Evolutionary conservation across 2,888 invertebrate species (phyloP).

Genomic region (Eupithecia pulchellata): DNA sequence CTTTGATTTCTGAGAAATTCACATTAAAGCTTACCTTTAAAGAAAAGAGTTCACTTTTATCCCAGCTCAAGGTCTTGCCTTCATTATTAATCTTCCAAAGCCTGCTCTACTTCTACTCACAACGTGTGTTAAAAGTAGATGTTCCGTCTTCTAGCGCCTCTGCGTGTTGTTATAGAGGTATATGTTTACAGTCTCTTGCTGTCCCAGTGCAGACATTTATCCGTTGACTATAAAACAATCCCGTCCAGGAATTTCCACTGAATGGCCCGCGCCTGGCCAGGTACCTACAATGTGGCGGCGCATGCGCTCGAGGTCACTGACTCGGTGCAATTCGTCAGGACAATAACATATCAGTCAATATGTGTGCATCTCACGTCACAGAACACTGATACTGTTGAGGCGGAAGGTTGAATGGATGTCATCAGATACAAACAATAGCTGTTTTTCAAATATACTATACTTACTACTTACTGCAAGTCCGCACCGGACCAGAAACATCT

Average conservation of each 20-base stretch:
- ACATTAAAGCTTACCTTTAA: background rate
- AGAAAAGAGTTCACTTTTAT: background rate
- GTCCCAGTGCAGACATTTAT: background rate
- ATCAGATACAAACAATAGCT: too few species aligned
- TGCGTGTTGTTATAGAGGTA: background rate
- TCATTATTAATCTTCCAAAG: background rate
- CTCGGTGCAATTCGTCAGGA: constrained; percentile 54
- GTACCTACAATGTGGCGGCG: constrained; percentile 35
- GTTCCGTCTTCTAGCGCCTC: background rate
- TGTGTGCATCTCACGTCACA: background rate
- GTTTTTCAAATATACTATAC: too few species aligned
- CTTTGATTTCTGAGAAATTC: background rate
- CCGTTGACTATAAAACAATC: constrained; percentile 3
- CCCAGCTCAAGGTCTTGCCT: background rate
- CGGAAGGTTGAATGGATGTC: background rate
- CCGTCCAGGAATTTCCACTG: constrained; percentile 21
- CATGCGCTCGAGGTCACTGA: constrained; percentile 42
- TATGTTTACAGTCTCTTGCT: background rate
- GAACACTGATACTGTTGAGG: background rate
- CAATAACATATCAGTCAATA: background rate
- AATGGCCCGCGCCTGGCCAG: constrained; percentile 29
- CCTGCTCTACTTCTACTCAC: background rate
- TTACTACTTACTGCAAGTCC: too few species aligned
- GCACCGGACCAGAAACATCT: too few species aligned
- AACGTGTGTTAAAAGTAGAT: background rate